Conservation (phyloP, 1,140 invertebrate species). For the Carposina sasakii region DNA sequence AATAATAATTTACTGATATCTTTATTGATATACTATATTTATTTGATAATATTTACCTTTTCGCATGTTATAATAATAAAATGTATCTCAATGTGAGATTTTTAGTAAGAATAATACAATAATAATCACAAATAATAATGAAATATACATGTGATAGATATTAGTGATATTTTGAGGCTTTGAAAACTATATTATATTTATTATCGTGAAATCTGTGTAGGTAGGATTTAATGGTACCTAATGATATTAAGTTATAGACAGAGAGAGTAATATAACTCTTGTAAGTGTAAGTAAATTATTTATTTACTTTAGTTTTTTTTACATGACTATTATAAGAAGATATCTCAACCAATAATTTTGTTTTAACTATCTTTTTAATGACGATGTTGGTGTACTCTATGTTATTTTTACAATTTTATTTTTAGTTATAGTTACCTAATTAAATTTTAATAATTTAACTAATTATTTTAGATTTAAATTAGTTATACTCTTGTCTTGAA, state of each 20-base stretch:
- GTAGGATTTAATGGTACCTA: not conserved
- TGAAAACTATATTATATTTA: conserved; percentile 9
- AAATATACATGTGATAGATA: conserved; percentile 30
- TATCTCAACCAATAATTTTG: not conserved
- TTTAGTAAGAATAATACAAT: conserved; percentile 7
- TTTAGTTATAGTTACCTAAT: too few relatives aligned
- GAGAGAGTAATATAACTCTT: too few relatives aligned
- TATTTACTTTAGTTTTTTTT: conserved; percentile 5
- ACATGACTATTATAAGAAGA: not conserved
- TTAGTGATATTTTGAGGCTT: conserved; percentile 48
- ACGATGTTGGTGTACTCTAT: too few relatives aligned
- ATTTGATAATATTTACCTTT: conserved; percentile 28
- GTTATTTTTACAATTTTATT: too few relatives aligned
- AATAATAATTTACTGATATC: not conserved
- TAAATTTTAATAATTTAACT: too few relatives aligned
- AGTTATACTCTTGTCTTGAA: too few relatives aligned
- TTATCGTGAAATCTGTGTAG: not conserved
- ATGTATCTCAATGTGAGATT: too few relatives aligned
- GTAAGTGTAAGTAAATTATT: not conserved
- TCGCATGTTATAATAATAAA: too few relatives aligned
- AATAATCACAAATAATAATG: conserved; percentile 24
- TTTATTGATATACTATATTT: conserved; percentile 29
- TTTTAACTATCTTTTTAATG: too few relatives aligned
- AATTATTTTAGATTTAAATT: too few relatives aligned
- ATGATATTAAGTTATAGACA: not conserved